Base-by-base conservation (phyloP, 2,113 vertebrate genomes). In the Passer domesticus region DNA sequence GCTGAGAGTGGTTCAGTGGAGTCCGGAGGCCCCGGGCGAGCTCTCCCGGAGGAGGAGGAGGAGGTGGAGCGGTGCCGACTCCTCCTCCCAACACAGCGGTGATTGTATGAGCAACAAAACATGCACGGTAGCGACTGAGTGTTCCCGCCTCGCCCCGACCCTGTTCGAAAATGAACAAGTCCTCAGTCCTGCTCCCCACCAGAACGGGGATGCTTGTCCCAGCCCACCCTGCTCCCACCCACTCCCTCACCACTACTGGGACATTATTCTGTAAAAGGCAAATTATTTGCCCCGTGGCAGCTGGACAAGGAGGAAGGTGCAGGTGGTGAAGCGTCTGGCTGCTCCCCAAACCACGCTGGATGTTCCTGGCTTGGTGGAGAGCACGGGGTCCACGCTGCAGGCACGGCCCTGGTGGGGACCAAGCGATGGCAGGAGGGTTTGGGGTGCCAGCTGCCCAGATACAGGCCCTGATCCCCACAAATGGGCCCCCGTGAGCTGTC, bases 141-240 rank as follows among this genome's bases (percentile, higher is more conserved):
- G 64, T 13, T 37, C 87, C 89, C 1, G 0, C 33, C 70, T 80
- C 9, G 7, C 63, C 59, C 78, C 5, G 1, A 18, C 73, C 62
- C 60, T 85, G 88, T 86, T 94, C 96, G 9, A 69, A 88, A 84
- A 89, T 3, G 90, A 96, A 95, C 94, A 72, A 78, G 39, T 69
- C 66, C 83, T 60, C 63, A 9, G 46, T 81, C 80, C 50, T 4
- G 13, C 77, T 87, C 72, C 53, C 68, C 22, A 11, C 52, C 5
- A 9, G 10, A 3, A 30, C 0, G 2, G 47, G 24, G 76, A 72
- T 6, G 50, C 66, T 70, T 6, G 5, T 3, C 28, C 63, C 80
- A 83, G 55, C 67, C 58, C 78, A 66, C 39, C n/a, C 44, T 0
- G 0, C 18, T 24, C 68, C 74, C 84, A 35, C 53, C 60, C 63